Conservation (phyloP, 1,140 invertebrate species). For the Eriosoma lanigerum region DNA sequence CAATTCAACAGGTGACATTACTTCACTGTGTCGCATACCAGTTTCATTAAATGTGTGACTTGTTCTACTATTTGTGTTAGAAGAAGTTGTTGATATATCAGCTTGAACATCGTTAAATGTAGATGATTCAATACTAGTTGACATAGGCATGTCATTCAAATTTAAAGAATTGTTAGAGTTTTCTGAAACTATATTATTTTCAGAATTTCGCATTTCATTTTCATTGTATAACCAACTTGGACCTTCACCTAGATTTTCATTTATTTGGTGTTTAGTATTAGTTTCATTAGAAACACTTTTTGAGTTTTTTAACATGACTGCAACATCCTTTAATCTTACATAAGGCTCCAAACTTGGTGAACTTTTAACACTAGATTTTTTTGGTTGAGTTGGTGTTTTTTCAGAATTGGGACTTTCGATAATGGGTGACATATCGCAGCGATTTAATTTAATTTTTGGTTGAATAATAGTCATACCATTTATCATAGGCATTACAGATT, state of each 20-base stretch:
- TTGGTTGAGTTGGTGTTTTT: background rate
- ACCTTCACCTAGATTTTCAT: background rate
- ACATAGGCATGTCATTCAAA: too few relatives aligned
- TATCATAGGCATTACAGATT: conserved; percentile 17
- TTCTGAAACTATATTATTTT: background rate
- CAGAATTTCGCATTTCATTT: background rate
- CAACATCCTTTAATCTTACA: conserved; percentile 40
- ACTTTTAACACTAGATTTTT: conserved; percentile 3
- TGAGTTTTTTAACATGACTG: conserved; percentile 14
- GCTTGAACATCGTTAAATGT: background rate
- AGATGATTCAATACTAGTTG: too few relatives aligned
- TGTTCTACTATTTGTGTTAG: background rate
- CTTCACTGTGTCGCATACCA: background rate
- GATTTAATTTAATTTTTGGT: background rate
- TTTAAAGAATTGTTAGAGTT: background rate
- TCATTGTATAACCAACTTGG: background rate
- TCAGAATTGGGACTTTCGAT: conserved; percentile 24
- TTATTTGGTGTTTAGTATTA: background rate
- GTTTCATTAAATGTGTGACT: background rate
- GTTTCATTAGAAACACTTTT: conserved; percentile 9
- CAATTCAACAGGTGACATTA: background rate
- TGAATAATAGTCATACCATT: background rate
- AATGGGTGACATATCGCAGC: conserved; percentile 17
- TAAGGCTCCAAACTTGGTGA: conserved; percentile 28
- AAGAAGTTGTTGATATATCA: background rate